Evolutionary conservation across 1,140 invertebrate genomes (phyloP).

Genomic region (Ceratosolen solmsi): DNA sequence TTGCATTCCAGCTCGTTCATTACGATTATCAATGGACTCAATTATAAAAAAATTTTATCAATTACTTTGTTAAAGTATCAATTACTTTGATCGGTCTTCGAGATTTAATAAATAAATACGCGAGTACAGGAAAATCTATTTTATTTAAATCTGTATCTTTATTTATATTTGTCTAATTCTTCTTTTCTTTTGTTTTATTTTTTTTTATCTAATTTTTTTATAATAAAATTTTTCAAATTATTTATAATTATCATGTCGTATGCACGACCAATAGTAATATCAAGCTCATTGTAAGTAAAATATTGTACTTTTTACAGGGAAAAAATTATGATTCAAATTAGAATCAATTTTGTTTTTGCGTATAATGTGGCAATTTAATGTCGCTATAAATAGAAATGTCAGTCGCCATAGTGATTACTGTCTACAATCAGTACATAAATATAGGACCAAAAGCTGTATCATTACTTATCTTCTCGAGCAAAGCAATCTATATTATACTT

Average conservation of each 20-base stretch:
- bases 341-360: background rate
- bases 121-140: background rate
- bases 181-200: too few relatives aligned
- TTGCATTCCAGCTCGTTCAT: background rate
- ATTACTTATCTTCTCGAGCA: conserved; percentile 3
- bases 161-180: background rate
- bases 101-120: conserved; percentile 4
- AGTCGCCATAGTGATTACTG: background rate
- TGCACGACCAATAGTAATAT: background rate
- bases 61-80: background rate
- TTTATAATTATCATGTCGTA: conserved; percentile 16
- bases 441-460: background rate
- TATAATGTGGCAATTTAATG: background rate
- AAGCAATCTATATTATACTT: background rate
- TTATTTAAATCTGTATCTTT: conserved; percentile 5
- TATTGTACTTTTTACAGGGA: background rate
- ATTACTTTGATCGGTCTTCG: background rate
- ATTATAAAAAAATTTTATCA: background rate
- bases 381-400: background rate
- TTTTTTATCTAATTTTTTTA: background rate
- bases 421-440: background rate
- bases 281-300: background rate
- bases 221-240: conserved; percentile 14
- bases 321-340: background rate
- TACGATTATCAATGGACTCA: background rate